phyloP scores from a whole-genome alignment of 1,140 invertebrate genomes.

The Sycophila sp. region DNA sequence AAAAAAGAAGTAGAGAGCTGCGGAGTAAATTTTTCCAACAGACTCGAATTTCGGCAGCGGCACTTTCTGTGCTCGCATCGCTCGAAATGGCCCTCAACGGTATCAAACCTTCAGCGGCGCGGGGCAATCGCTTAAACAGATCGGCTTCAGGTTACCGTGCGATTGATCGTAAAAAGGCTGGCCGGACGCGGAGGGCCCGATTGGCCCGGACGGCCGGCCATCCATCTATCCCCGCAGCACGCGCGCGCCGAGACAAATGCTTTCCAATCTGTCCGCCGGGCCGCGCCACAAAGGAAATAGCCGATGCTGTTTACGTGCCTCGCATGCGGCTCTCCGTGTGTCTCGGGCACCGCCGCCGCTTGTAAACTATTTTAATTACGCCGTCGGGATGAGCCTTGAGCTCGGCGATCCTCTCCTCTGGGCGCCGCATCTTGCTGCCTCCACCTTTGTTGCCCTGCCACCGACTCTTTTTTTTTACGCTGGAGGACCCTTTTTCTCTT shows the following conservation, averaged over 20 bases:
- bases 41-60: too few species aligned
- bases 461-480: too few species aligned
- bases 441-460: too few species aligned
- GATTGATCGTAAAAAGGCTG: slow-evolving; percentile 16
- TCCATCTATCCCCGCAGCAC: slow-evolving; percentile 2
- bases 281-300: slow-evolving; percentile 52
- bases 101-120: too few species aligned
- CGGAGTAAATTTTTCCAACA: too few species aligned
- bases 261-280: slow-evolving; percentile 54
- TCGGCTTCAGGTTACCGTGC: neutral
- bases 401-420: too few species aligned
- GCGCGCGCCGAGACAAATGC: slow-evolving; percentile 49
- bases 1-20: too few species aligned
- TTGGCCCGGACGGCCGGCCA: neutral
- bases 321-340: slow-evolving; percentile 32
- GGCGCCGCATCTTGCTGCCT: too few species aligned
- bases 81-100: too few species aligned
- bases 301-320: slow-evolving; percentile 54
- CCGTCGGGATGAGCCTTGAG: slow-evolving; percentile 35
- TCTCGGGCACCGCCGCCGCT: slow-evolving; percentile 23
- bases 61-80: too few species aligned
- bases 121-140: slow-evolving; percentile 24
- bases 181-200: neutral
- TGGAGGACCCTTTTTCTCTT: slow-evolving; percentile 37
- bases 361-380: slow-evolving; percentile 61